Conservation (phyloP, 2,888 invertebrate species). For the Oscheius sp. region DNA sequence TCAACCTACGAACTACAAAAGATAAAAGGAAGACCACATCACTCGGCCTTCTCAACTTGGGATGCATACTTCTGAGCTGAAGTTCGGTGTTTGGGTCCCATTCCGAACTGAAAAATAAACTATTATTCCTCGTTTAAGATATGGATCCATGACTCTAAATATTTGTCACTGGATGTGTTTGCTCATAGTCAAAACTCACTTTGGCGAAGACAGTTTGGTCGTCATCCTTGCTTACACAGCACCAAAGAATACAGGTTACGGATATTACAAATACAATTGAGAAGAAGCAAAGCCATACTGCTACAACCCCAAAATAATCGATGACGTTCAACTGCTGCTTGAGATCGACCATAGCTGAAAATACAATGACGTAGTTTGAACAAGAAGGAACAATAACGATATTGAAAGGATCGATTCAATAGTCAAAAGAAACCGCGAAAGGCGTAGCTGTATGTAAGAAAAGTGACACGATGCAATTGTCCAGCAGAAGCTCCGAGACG, state of each 20-base stretch:
- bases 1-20: slow-evolving; percentile 5
- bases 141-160: not conserved
- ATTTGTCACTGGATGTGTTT: not conserved
- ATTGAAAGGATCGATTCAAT: not conserved
- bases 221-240: slow-evolving; percentile 66
- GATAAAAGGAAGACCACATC: slow-evolving; percentile 9
- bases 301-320: slow-evolving; percentile 69
- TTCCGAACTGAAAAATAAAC: slow-evolving; percentile 60
- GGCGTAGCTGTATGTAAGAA: not conserved
- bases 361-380: no score
- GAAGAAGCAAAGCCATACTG: slow-evolving; percentile 64
- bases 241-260: slow-evolving; percentile 76
- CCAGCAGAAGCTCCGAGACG: not conserved
- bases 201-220: slow-evolving; percentile 68
- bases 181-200: slow-evolving; percentile 36
- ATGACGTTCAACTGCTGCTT: slow-evolving; percentile 67
- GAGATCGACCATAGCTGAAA: slow-evolving; percentile 57
- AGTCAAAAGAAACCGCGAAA: not conserved
- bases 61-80: slow-evolving; percentile 50
- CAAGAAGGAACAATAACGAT: not conserved
- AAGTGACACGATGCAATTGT: not conserved
- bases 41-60: slow-evolving; percentile 52
- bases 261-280: slow-evolving; percentile 66
- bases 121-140: not conserved
- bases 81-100: slow-evolving; percentile 59